Evolutionary conservation across 1,140 invertebrate species (phyloP).

Genomic region (Pseudomyrmex concolor): DNA sequence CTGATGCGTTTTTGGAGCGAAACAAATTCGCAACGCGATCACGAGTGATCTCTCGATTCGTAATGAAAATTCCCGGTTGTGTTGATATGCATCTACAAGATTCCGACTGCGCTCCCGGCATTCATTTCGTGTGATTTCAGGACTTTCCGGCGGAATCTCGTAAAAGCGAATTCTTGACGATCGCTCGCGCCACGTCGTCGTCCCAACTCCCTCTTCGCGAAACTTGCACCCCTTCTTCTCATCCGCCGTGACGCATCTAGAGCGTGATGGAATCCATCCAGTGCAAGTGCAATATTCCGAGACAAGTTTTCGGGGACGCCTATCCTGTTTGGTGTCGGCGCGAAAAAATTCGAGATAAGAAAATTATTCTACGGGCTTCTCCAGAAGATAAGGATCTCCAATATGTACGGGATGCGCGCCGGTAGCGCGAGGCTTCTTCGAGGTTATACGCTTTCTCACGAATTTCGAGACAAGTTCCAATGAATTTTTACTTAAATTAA

Average conservation of each 20-base stretch:
- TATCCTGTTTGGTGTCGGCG: conserved; percentile 20
- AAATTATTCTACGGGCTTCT: conserved; percentile 30
- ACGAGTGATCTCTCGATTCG: conserved; percentile 65
- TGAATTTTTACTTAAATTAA: background rate
- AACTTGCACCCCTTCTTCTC: background rate
- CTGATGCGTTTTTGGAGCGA: conserved; percentile 35
- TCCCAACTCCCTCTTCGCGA: background rate
- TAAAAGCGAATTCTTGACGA: conserved; percentile 72
- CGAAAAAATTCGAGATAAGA: conserved; percentile 38
- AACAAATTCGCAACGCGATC: conserved; percentile 45
- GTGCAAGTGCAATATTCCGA: conserved; percentile 36
- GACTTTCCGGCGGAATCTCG: conserved; percentile 71
- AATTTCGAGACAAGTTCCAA: background rate
- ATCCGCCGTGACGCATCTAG: conserved; percentile 45
- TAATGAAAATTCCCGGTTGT: conserved; percentile 74
- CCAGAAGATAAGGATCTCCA: conserved; percentile 6
- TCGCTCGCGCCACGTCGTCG: conserved; percentile 22
- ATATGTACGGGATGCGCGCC: background rate
- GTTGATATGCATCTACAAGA: conserved; percentile 77
- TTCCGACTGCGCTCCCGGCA: conserved; percentile 61
- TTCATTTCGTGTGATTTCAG: conserved; percentile 74
- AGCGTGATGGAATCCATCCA: conserved; percentile 56
- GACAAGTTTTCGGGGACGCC: conserved; percentile 27
- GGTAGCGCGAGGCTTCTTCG: background rate
- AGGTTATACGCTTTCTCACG: background rate